phyloP scores from a whole-genome alignment of 2,113 vertebrate genomes.

The Cariama cristata region DNA sequence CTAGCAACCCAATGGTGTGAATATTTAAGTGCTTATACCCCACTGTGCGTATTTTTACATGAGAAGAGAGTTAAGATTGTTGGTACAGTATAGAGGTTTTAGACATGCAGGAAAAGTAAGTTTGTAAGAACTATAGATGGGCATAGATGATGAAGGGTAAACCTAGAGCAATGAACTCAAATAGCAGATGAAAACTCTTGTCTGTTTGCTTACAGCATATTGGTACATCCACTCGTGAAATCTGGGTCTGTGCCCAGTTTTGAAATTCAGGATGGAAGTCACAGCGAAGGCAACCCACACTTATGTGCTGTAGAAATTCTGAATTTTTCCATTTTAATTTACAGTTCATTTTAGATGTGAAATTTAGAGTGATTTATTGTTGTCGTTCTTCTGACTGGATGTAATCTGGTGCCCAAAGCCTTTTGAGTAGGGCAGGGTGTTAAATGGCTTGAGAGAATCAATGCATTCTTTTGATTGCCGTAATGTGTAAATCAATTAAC shows the following conservation, averaged over 20 bases:
- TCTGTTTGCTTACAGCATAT: accelerated
- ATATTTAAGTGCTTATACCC: background rate
- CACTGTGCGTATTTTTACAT: accelerated
- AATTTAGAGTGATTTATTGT: too few species aligned
- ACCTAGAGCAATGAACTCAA: background rate
- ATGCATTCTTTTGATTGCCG: background rate
- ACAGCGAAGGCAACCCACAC: background rate
- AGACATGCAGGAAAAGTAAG: too few species aligned
- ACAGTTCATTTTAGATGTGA: background rate
- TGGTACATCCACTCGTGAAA: background rate
- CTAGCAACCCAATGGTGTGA: background rate
- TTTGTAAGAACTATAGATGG: background rate
- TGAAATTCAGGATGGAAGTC: background rate
- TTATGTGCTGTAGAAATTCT: accelerated
- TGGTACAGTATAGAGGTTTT: background rate
- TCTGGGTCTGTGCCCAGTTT: background rate
- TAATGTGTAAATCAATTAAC: slow-evolving; percentile 15
- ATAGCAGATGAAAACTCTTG: too few species aligned
- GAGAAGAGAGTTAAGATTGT: background rate
- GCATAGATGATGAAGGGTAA: background rate
- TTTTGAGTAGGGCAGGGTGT: background rate
- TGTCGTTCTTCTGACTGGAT: accelerated
- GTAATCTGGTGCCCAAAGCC: background rate
- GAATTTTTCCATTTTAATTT: background rate
- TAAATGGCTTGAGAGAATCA: background rate